Evolutionary conservation across 2,113 vertebrate genomes (phyloP).

Genomic region (Coptodon bakossiorum): DNA sequence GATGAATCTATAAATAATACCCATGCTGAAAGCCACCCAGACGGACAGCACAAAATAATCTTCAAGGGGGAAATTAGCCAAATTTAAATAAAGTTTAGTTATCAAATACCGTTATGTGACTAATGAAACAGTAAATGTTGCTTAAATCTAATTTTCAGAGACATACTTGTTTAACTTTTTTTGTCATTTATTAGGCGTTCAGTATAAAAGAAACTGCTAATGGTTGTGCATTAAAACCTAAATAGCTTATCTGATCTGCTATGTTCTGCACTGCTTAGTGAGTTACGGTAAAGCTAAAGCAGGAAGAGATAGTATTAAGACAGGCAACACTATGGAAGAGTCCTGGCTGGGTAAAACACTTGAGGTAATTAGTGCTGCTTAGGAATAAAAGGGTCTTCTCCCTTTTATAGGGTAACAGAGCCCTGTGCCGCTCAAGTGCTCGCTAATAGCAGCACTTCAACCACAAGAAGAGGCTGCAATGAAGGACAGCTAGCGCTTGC

Average conservation of each 20-base stretch:
- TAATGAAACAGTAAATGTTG: not conserved
- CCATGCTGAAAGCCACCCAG: not conserved
- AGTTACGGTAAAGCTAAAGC: not conserved
- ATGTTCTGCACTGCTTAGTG: not conserved
- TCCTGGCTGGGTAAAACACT: not conserved
- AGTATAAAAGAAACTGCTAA: not conserved
- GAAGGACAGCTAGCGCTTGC: not conserved
- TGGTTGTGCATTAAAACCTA: not conserved
- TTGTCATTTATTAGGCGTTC: fast-evolving
- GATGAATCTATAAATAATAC: not conserved
- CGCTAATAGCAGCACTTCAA: conserved; percentile 43
- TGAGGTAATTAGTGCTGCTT: conserved; percentile 14
- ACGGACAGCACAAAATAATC: not conserved
- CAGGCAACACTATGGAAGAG: not conserved
- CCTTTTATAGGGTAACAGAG: not conserved
- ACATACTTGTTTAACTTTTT: not conserved
- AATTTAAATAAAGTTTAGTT: not conserved
- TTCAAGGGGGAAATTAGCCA: not conserved
- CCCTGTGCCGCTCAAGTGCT: conserved; percentile 17
- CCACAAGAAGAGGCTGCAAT: conserved; percentile 1
- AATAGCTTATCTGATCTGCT: not conserved
- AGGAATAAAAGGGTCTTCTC: conserved; percentile 7
- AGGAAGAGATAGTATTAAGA: not conserved
- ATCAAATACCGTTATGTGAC: not conserved
- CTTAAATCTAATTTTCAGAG: not conserved